Conservation (phyloP, 2,888 invertebrate species). For the Incurvaria masculella region DNA sequence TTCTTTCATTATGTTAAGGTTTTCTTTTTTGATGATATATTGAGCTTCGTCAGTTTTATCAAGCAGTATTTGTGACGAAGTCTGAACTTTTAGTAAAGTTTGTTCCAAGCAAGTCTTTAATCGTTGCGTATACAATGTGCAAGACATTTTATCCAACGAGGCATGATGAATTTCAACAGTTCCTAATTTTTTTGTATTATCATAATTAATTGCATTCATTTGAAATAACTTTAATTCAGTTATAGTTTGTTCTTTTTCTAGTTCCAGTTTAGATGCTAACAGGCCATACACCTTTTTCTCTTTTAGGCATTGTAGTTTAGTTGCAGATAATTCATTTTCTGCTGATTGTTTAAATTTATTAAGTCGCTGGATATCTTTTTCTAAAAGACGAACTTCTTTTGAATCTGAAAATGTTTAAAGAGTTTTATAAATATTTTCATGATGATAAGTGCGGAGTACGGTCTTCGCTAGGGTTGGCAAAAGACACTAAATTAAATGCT, state of each 20-base stretch:
- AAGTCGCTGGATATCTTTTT: constrained; percentile 35
- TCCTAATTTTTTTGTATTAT: constrained; percentile 19
- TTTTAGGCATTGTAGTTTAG: constrained; percentile 23
- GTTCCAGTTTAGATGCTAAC: constrained; percentile 26
- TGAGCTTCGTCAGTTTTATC: constrained; percentile 44
- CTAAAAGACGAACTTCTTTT: constrained; percentile 44
- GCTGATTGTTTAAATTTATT: constrained; percentile 28
- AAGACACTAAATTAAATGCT: too few species aligned
- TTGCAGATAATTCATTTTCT: constrained; percentile 28
- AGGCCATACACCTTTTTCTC: constrained; percentile 28
- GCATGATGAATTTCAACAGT: constrained; percentile 26
- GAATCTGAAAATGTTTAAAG: constrained; percentile 29
- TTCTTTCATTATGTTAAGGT: constrained; percentile 36
- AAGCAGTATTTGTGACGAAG: constrained; percentile 37
- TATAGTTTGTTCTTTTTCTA: constrained; percentile 32
- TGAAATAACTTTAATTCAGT: constrained; percentile 37
- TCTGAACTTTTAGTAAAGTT: constrained; percentile 33
- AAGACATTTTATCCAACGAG: constrained; percentile 32
- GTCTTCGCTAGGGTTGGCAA: too few species aligned
- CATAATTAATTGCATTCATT: constrained; percentile 18
- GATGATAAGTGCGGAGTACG: too few species aligned
- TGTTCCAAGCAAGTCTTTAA: constrained; percentile 31
- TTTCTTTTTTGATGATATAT: constrained; percentile 38
- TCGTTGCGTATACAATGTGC: constrained; percentile 25
- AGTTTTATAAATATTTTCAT: constrained; percentile 2